Evolutionary conservation across 1,140 invertebrate species (phyloP).

Genomic region (Calycopis cecrops): DNA sequence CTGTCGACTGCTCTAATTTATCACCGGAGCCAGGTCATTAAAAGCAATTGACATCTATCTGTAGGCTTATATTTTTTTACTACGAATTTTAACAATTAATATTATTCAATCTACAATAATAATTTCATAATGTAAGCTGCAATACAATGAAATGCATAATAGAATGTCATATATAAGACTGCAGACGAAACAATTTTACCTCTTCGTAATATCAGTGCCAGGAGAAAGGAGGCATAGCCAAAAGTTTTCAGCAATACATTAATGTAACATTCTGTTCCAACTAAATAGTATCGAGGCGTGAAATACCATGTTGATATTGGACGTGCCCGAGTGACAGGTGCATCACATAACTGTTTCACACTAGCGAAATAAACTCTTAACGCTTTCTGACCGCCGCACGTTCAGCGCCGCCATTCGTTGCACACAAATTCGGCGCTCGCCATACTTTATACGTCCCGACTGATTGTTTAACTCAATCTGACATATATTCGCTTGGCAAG

Average conservation of each 20-base stretch:
- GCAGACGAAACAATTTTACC: too few species aligned
- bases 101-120: too few species aligned
- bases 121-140: too few species aligned
- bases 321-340: slow-evolving; percentile 41
- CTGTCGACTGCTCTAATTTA: too few species aligned
- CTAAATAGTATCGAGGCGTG: slow-evolving; percentile 25
- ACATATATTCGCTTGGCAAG: slow-evolving; percentile 25
- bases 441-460: slow-evolving; percentile 1
- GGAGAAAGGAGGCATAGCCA: background rate
- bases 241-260: slow-evolving; percentile 3
- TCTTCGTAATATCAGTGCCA: too few species aligned
- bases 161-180: too few species aligned
- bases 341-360: slow-evolving; percentile 33
- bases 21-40: too few species aligned
- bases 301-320: slow-evolving; percentile 44
- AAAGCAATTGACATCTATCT: too few species aligned
- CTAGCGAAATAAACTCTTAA: slow-evolving; percentile 29
- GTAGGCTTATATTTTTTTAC: too few species aligned
- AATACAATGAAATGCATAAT: too few species aligned
- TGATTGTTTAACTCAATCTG: slow-evolving; percentile 11
- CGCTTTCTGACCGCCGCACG: slow-evolving; percentile 26
- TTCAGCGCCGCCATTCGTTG: background rate
- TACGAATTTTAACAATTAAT: too few species aligned
- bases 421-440: background rate
- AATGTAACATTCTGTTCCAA: slow-evolving; percentile 9